Percentiles rank a stretch among this genome's conserved stretches.
phyloP scores from a whole-genome alignment of 2,888 invertebrate species.

The Drosophila paranaensis region DNA sequence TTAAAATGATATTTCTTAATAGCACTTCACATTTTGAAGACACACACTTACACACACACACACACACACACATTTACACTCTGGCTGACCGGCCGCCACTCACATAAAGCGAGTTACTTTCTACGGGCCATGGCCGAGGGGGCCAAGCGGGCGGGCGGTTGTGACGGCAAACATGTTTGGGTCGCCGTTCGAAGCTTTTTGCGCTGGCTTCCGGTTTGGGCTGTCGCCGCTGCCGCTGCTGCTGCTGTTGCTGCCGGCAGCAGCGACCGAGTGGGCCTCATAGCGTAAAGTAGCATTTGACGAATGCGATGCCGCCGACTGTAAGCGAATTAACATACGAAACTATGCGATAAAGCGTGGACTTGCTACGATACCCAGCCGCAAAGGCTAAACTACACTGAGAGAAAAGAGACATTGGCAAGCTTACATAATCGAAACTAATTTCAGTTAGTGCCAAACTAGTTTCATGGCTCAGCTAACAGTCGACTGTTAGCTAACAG shows the following conservation, averaged over 20 bases:
- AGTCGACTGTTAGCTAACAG: not conserved
- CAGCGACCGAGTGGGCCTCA: conserved; percentile 32
- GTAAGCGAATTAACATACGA: conserved; percentile 69
- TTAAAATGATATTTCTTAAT: conserved; percentile 44
- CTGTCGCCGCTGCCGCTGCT: conserved; percentile 1
- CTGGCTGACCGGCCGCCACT: conserved; percentile 17
- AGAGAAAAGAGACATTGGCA: conserved; percentile 5
- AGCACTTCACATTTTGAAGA: conserved; percentile 40
- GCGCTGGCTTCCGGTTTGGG: conserved; percentile 54
- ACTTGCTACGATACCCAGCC: conserved; percentile 58
- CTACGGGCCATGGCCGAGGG: conserved; percentile 23
- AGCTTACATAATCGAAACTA: not conserved
- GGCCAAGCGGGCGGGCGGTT: not conserved
- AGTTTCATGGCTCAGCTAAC: not conserved
- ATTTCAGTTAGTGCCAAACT: too few relatives aligned
- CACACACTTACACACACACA: conserved; percentile 2
- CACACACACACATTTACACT: conserved; percentile 12
- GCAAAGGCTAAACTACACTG: conserved; percentile 39
- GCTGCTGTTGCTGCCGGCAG: conserved; percentile 5
- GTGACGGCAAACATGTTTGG: conserved; percentile 51
- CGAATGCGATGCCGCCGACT: conserved; percentile 42
- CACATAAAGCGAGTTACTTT: conserved; percentile 61
- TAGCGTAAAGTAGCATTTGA: conserved; percentile 55
- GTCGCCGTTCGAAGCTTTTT: conserved; percentile 41
- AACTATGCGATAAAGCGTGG: conserved; percentile 76